Evolutionary conservation across 2,888 invertebrate species (phyloP).

Genomic region (Amblyjoppa fuscipennis): DNA sequence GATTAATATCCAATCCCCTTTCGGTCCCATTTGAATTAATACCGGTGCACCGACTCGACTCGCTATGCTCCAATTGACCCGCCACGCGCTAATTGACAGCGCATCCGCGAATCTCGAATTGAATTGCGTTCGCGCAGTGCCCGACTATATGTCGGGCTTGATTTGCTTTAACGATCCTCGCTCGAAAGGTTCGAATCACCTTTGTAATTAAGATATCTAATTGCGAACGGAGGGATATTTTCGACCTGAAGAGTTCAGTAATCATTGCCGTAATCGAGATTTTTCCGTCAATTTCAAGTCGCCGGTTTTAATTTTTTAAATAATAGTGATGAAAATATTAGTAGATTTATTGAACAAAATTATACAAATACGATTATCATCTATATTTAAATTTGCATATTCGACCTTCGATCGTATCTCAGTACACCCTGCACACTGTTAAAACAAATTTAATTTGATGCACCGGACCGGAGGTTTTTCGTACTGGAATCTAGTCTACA

Average conservation of each 20-base stretch:
- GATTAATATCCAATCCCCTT: slow-evolving; percentile 62
- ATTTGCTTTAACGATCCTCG: not conserved
- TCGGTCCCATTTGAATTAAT: slow-evolving; percentile 56
- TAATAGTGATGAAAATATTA: too few species aligned
- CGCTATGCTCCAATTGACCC: slow-evolving; percentile 39
- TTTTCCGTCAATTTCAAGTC: too few species aligned
- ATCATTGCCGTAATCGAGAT: too few species aligned
- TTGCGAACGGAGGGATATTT: not conserved
- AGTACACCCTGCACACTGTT: not conserved
- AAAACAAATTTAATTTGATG: not conserved
- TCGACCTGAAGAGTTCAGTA: too few species aligned
- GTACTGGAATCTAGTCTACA: too few species aligned
- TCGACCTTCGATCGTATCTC: not conserved
- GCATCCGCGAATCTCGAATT: slow-evolving; percentile 37
- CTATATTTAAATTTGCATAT: not conserved
- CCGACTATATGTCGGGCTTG: not conserved
- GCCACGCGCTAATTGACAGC: slow-evolving; percentile 47
- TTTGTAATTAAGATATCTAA: not conserved
- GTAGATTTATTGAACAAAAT: too few species aligned
- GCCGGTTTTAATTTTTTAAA: too few species aligned
- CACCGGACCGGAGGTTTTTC: not conserved
- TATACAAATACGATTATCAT: not conserved
- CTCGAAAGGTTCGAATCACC: not conserved
- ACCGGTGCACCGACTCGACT: slow-evolving; percentile 25
- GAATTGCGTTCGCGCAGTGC: slow-evolving; percentile 9